Percentiles rank a stretch among this genome's conserved stretches.
Conservation (phyloP, 2,797 vertebrate genomes). For the Microhierax caerulescens region DNA sequence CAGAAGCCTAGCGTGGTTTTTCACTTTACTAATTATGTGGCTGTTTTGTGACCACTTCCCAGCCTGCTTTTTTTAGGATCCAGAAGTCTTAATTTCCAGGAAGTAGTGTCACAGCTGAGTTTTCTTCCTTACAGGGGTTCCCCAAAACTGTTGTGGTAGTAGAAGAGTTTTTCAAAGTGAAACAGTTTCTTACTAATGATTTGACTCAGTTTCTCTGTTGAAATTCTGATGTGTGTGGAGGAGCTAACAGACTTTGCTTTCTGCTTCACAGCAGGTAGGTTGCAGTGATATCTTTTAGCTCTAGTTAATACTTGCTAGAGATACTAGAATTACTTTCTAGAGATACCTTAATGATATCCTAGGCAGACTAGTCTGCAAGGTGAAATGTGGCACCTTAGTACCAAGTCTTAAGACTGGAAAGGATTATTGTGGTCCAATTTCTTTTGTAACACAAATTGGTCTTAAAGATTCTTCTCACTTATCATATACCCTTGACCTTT, state of each 20-base stretch:
- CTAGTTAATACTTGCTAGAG: not conserved
- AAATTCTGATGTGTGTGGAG: not conserved
- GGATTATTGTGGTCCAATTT: not conserved
- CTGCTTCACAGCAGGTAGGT: not conserved
- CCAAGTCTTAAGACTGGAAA: not conserved
- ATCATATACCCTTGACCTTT: not conserved
- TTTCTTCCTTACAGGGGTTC: not conserved
- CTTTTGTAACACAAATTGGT: not conserved
- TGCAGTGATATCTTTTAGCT: not conserved
- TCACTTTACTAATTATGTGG: not conserved
- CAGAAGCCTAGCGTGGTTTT: not conserved
- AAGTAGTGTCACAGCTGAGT: not conserved
- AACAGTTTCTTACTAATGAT: not conserved
- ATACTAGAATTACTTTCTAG: too few species aligned
- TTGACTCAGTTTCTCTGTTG: not conserved
- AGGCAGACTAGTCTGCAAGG: not conserved
- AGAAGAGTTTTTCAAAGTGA: not conserved
- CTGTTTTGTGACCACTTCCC: not conserved
- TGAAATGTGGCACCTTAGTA: not conserved
- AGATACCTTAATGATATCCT: not conserved
- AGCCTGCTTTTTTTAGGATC: not conserved
- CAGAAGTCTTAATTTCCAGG: not conserved
- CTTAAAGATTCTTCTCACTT: not conserved
- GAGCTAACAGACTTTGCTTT: not conserved
- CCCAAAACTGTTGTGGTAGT: not conserved